Conservation (phyloP, 1,140 invertebrate genomes). For the Alviniconcha marisindica region DNA sequence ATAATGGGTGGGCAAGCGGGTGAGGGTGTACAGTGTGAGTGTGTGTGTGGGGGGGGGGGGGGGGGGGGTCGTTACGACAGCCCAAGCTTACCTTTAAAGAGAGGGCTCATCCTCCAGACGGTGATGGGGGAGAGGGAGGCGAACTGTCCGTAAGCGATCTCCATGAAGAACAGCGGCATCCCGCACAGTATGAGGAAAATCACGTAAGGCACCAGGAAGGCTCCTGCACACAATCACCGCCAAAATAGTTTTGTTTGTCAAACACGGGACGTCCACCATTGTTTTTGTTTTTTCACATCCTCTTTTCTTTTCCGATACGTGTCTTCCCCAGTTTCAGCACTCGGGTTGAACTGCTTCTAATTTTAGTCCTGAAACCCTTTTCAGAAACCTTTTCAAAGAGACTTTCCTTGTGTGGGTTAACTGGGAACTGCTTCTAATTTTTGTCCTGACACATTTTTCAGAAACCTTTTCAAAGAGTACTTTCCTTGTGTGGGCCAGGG, state of each 20-base stretch:
- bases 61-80: too few species aligned
- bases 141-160: conserved; percentile 60
- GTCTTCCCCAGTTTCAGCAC: background rate
- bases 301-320: background rate
- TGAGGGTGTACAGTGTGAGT: too few species aligned
- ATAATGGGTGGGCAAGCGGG: too few species aligned
- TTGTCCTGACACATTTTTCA: too few species aligned
- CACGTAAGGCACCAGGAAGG: conserved; percentile 62
- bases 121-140: conserved; percentile 51
- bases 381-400: background rate
- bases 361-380: background rate
- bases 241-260: background rate
- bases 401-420: background rate
- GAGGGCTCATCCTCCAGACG: conserved; percentile 54
- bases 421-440: too few species aligned
- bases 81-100: conserved; percentile 49
- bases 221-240: conserved; percentile 50
- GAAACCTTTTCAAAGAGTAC: too few species aligned
- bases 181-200: conserved; percentile 58
- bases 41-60: background rate
- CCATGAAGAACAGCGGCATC: conserved; percentile 60
- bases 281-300: background rate
- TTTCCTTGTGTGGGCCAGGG: too few species aligned
- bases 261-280: background rate
- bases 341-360: background rate